Evolutionary conservation across 2,888 invertebrate species (phyloP), one percentile per base, ranked within the genome.

Genomic region (Ormia ochracea): DNA sequence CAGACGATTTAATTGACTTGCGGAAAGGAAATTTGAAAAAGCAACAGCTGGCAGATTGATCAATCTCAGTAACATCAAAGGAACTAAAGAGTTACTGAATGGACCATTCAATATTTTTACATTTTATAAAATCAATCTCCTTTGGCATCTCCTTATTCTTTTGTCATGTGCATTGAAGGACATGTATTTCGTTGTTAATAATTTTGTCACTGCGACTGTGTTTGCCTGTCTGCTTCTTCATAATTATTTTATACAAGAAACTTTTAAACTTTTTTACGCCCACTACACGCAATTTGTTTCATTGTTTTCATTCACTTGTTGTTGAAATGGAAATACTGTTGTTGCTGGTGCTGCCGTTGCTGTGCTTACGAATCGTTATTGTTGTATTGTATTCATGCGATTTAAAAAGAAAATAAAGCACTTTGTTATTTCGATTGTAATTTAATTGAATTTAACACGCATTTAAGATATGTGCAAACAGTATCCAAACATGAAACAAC

Each of bases 371-470:
- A 19, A n/a, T n/a, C n/a, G 21, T 50, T 58, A 31, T 69, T 65
- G 33, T 61, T 17, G n/a, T 63, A 19, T 52, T 26, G 23, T 59
- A 3, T n/a, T n/a, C n/a, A n/a, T n/a, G n/a, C n/a, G 43, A 45
- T 45, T 59, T 70, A 58, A 65, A 65, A 54, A 61, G 58, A 65
- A 70, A 54, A 77, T 1, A n/a, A 48, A 48, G 74, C 74, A 74
- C 69, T 78, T 78, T 78, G 69, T 74, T 58, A 63, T 78, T 78
- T 73, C 68, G 74, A 63, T 63, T 63, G 58, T 78, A 65, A 78
- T 78, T 74, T 78, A 69, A 78, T 78, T 78, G 63, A 78, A 78
- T 78, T 63, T 65, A 58, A 69, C 73, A 78, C 63, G 69, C 78
- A 78, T 50, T 66, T 14, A 74, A 66, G 26, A 23, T n/a, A n/a